phyloP scores from a whole-genome alignment of 2,113 vertebrate genomes.

The Zootoca vivipara region DNA sequence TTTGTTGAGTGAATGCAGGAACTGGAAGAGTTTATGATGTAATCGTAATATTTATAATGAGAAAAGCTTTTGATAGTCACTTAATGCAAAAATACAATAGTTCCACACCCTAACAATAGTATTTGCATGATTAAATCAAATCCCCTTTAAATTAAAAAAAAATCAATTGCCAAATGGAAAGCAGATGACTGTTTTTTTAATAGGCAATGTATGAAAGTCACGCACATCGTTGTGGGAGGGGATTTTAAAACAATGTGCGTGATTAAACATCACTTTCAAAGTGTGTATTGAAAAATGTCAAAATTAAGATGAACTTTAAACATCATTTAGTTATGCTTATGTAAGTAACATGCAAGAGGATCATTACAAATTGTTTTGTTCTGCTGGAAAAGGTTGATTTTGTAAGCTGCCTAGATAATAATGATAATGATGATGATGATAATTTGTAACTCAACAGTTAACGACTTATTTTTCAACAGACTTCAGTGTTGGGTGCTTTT shows the following conservation, averaged over 20 bases:
- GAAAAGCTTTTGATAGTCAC: slow-evolving; percentile 54
- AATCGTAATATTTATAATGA: slow-evolving; percentile 65
- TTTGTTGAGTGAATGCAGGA: slow-evolving; percentile 53
- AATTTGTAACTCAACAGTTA: slow-evolving; percentile 30
- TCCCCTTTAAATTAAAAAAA: slow-evolving; percentile 30
- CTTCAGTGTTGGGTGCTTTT: background rate
- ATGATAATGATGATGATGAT: background rate
- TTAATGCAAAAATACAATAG: slow-evolving; percentile 46
- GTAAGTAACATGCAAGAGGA: slow-evolving; percentile 32
- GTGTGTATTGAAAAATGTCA: slow-evolving; percentile 44
- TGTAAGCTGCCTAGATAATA: background rate
- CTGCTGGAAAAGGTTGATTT: background rate
- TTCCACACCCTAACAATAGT: slow-evolving; percentile 45
- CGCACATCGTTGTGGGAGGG: background rate
- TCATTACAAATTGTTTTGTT: background rate
- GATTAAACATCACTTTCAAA: slow-evolving; percentile 50
- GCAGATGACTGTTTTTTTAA: slow-evolving; percentile 31
- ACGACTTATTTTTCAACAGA: background rate
- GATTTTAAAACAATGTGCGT: slow-evolving; percentile 19
- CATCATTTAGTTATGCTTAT: slow-evolving; percentile 38
- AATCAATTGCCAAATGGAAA: slow-evolving; percentile 35
- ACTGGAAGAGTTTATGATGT: slow-evolving; percentile 57
- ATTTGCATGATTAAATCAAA: slow-evolving; percentile 54
- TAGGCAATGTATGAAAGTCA: slow-evolving; percentile 11
- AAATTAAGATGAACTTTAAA: slow-evolving; percentile 44